These are phyloP conservation scores for Poeciliopsis turneri DNA, from an alignment of 2,797 vertebrate genomes.

Conservation along the genomic window DNA sequence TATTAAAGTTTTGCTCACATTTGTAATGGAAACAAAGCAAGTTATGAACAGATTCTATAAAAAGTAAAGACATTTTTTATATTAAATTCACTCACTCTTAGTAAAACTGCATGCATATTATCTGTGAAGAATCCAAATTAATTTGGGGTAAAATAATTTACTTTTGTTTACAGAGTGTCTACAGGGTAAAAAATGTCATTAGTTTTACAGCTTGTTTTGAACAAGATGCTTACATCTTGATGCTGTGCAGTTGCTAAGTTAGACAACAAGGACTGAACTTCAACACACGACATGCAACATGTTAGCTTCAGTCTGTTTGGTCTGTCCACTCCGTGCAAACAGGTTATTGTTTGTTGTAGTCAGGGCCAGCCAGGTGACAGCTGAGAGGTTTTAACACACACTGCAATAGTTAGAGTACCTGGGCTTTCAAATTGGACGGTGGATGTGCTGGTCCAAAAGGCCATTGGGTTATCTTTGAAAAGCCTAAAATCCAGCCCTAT, in stretches of 20 bases:
- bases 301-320: slow-evolving; percentile 43
- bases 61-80: not conserved
- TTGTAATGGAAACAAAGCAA: too few species aligned
- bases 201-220: not conserved
- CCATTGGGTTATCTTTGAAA: slow-evolving; percentile 99
- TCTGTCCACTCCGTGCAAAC: slow-evolving; percentile 77
- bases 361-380: slow-evolving; percentile 70
- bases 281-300: slow-evolving; percentile 77
- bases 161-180: not conserved
- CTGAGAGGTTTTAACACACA: slow-evolving; percentile 82
- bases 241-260: not conserved
- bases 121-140: not conserved
- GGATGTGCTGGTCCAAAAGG: slow-evolving; percentile 96
- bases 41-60: not conserved
- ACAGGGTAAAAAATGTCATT: not conserved
- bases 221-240: slow-evolving; percentile 7
- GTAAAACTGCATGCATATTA: not conserved
- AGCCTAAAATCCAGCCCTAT: slow-evolving; percentile 99
- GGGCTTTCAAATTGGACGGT: slow-evolving; percentile 88
- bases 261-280: slow-evolving; percentile 34
- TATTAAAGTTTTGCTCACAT: too few species aligned
- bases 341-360: slow-evolving; percentile 76
- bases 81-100: not conserved
- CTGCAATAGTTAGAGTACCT: slow-evolving; percentile 90
- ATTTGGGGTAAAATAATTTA: not conserved